A percentile compares a stretch with the other conserved stretches of the same genome.
Conservation (phyloP, 2,113 vertebrate species). For the Cololabis saira region DNA sequence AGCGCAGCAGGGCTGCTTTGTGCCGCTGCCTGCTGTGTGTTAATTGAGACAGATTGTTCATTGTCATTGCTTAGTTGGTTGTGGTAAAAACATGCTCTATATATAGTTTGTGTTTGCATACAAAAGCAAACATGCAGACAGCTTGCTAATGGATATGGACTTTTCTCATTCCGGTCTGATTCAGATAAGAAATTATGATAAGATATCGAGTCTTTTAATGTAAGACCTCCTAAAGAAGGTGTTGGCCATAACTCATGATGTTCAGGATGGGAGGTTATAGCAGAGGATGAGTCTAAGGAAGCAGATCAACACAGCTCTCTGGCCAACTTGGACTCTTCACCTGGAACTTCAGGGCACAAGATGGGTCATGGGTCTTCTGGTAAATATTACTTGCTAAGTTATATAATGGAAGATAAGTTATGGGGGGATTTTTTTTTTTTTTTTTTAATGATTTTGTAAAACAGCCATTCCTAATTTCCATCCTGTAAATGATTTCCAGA, state of each 20-base stretch:
- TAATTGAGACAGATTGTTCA: constrained; percentile 67
- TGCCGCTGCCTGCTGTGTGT: constrained; percentile 43
- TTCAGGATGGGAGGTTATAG: constrained; percentile 93
- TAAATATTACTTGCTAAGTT: constrained; percentile 52
- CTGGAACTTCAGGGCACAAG: constrained; percentile 85
- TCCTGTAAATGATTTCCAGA: too few relatives aligned
- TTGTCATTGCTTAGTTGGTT: constrained; percentile 60
- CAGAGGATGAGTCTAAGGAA: constrained; percentile 91
- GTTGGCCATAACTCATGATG: constrained; percentile 80
- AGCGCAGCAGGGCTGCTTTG: constrained; percentile 52
- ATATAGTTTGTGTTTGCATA: constrained; percentile 44
- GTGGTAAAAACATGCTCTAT: constrained; percentile 40
- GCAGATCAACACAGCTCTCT: constrained; percentile 86
- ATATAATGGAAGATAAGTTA: neutral
- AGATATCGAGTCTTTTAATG: neutral
- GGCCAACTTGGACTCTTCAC: constrained; percentile 85
- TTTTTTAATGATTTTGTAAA: too few relatives aligned
- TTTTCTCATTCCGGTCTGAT: constrained; percentile 26
- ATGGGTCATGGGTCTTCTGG: constrained; percentile 85
- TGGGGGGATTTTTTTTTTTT: too few relatives aligned
- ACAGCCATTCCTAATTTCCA: too few relatives aligned
- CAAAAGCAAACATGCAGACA: constrained; percentile 18
- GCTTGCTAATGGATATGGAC: constrained; percentile 9
- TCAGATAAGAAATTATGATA: constrained; percentile 15
- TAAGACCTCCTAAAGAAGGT: neutral